phyloP scores from a whole-genome alignment of 2,888 invertebrate species.

The Melanostoma mellinum region DNA sequence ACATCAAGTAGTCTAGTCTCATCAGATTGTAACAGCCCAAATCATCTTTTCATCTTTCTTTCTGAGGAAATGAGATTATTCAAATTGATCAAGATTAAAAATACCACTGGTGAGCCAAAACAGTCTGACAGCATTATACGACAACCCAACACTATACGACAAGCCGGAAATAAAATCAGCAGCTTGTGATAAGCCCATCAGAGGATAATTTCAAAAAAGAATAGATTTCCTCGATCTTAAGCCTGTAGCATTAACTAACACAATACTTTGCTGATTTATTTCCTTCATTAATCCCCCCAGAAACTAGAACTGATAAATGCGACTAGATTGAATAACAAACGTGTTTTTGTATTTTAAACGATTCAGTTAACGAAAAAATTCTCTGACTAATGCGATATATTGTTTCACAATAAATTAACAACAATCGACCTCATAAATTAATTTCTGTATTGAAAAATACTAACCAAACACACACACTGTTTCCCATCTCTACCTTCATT shows the following conservation, averaged over 20 bases:
- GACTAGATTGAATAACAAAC: slow-evolving; percentile 30
- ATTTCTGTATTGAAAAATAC: slow-evolving; percentile 21
- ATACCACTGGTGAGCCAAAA: too few species aligned
- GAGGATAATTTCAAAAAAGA: neutral
- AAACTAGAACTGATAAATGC: slow-evolving; percentile 19
- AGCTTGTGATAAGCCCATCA: neutral
- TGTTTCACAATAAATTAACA: slow-evolving; percentile 58
- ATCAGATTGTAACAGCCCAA: too few species aligned
- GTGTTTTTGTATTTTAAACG: slow-evolving; percentile 34
- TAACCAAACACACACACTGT: slow-evolving; percentile 8
- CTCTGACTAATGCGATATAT: slow-evolving; percentile 43
- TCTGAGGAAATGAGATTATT: too few species aligned
- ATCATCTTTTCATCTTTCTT: too few species aligned
- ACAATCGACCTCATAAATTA: slow-evolving; percentile 58
- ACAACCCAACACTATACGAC: neutral
- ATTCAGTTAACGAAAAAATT: slow-evolving; percentile 15
- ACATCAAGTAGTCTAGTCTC: too few species aligned
- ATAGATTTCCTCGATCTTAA: slow-evolving; percentile 15
- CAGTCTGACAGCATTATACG: too few species aligned
- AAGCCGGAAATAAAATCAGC: slow-evolving; percentile 37
- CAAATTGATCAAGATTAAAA: too few species aligned
- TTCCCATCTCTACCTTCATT: slow-evolving; percentile 45
- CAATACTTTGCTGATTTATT: slow-evolving; percentile 27
- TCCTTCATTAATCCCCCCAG: slow-evolving; percentile 30
- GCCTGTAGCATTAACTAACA: slow-evolving; percentile 5